Evolutionary conservation across 2,113 vertebrate genomes (phyloP).

Genomic region (Poecilia latipinna): DNA sequence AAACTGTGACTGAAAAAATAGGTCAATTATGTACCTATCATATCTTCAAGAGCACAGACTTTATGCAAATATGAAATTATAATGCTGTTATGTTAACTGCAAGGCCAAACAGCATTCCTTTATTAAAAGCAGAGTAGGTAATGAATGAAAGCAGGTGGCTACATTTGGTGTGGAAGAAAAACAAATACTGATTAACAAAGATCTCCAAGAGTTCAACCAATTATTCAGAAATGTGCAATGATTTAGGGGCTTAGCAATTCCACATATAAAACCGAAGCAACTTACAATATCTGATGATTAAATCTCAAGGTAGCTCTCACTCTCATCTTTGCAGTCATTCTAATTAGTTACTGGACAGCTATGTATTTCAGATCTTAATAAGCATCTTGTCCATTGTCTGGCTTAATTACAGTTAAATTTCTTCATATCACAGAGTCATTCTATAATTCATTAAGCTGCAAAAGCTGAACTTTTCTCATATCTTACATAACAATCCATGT

Average conservation of each 20-base stretch:
- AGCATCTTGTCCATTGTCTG: slow-evolving; percentile 62
- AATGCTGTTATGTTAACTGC: background rate
- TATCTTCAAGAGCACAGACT: background rate
- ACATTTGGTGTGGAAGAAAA: slow-evolving; percentile 60
- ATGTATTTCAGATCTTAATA: slow-evolving; percentile 69
- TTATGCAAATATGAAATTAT: slow-evolving; percentile 4
- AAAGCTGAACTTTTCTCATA: slow-evolving; percentile 21
- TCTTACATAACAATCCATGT: slow-evolving; percentile 18
- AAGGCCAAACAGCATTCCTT: slow-evolving; percentile 1
- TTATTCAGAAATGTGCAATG: slow-evolving; percentile 52
- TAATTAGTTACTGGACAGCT: slow-evolving; percentile 56
- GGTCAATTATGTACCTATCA: background rate
- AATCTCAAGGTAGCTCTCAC: slow-evolving; percentile 65
- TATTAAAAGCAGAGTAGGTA: slow-evolving; percentile 31
- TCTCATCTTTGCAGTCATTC: slow-evolving; percentile 48
- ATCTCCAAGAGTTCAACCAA: slow-evolving; percentile 60
- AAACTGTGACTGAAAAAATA: background rate
- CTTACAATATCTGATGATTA: slow-evolving; percentile 60
- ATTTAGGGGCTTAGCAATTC: slow-evolving; percentile 18
- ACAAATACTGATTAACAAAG: slow-evolving; percentile 63
- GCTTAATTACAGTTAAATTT: slow-evolving; percentile 65
- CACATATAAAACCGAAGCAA: slow-evolving; percentile 28
- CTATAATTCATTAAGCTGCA: slow-evolving; percentile 29
- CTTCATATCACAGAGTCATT: slow-evolving; percentile 26
- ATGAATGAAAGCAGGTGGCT: slow-evolving; percentile 46